Percentiles rank a stretch among this genome's conserved stretches.
Conservation (phyloP, 1,140 invertebrate genomes). For the Euura lappo region DNA sequence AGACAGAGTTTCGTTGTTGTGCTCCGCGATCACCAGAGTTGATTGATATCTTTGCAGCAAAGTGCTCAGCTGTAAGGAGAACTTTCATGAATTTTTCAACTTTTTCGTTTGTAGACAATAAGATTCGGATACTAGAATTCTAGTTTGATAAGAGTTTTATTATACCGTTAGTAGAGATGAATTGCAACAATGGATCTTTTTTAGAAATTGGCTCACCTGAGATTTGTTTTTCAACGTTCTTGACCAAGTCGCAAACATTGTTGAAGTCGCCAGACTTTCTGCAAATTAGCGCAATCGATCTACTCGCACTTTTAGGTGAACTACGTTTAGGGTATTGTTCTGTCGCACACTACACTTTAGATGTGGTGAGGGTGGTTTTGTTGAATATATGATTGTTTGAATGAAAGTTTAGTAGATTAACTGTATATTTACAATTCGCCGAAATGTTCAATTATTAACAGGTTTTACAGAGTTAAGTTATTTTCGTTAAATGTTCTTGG, state of each 20-base stretch:
- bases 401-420: no score
- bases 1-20: constrained; percentile 86
- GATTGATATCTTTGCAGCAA: constrained; percentile 74
- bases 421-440: no score
- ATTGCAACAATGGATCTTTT: neutral
- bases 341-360: no score
- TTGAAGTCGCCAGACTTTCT: neutral
- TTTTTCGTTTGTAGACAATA: neutral
- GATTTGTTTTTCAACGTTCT: constrained; percentile 24
- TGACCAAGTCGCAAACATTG: constrained; percentile 28
- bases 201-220: constrained; percentile 25
- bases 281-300: no score
- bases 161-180: no score
- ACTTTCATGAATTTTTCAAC: neutral
- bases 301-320: no score
- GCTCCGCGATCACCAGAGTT: constrained; percentile 94
- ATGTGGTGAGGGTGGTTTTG: no score
- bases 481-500: no score
- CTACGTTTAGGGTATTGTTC: no score
- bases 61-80: constrained; percentile 51
- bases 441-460: no score
- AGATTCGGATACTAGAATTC: neutral
- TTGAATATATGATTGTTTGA: no score
- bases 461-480: no score
- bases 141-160: neutral